A percentile compares a stretch with the other conserved stretches of the same genome.
phyloP scores from a whole-genome alignment of 2,113 vertebrate species.

The Amphiprion percula region DNA sequence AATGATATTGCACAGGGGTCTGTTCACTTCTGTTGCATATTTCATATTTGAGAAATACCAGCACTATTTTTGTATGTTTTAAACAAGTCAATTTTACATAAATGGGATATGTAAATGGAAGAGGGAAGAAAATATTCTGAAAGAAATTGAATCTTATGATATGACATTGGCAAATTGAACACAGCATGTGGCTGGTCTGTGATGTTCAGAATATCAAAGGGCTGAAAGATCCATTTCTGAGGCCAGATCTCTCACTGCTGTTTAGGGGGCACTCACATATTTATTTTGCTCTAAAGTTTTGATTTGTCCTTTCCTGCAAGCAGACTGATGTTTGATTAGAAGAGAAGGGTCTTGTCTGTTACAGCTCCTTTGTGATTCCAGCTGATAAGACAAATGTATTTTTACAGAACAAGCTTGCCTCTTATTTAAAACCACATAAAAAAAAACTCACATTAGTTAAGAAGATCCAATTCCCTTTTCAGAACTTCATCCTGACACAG shows the following conservation, averaged over 20 bases:
- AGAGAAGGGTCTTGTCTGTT: conserved; percentile 1
- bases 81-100: not conserved
- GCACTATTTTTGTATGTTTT: not conserved
- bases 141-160: conserved; percentile 2
- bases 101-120: conserved; percentile 1
- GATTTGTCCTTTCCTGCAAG: conserved; percentile 37
- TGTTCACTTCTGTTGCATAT: too few relatives aligned
- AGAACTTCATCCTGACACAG: conserved; percentile 30
- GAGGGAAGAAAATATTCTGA: not conserved
- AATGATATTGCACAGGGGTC: too few relatives aligned
- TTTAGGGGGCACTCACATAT: conserved; percentile 3
- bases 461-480: conserved; percentile 50
- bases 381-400: conserved; percentile 28
- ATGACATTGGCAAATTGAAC: conserved; percentile 19
- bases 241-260: conserved; percentile 2
- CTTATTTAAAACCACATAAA: conserved; percentile 45
- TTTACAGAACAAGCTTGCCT: conserved; percentile 24
- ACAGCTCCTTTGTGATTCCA: conserved; percentile 19
- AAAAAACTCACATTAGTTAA: conserved; percentile 35
- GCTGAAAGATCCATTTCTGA: conserved; percentile 10
- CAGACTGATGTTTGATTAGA: not conserved
- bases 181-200: not conserved
- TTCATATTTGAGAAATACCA: not conserved
- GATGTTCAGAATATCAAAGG: conserved; percentile 29
- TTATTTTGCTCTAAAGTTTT: conserved; percentile 12